Conservation (phyloP, 2,797 vertebrate genomes). For the Halcyon leucocephala region DNA sequence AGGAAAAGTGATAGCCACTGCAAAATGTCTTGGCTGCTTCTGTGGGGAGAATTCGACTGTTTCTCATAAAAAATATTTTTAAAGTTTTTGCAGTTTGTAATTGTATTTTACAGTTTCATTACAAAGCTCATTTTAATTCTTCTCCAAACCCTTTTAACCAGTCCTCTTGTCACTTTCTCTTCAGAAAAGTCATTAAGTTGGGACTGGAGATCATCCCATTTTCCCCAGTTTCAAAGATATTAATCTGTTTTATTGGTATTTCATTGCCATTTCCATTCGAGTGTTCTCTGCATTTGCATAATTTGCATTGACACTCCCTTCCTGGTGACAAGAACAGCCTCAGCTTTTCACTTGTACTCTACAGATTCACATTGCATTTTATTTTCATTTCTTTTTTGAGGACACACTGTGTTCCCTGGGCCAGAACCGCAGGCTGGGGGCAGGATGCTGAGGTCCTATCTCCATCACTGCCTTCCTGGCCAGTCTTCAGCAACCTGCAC, state of each 20-base stretch:
- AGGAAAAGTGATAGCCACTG: conserved; percentile 21
- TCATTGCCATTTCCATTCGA: conserved; percentile 69
- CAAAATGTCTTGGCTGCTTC: conserved; percentile 28
- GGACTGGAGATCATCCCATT: conserved; percentile 78
- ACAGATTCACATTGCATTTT: not conserved
- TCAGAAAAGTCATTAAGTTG: conserved; percentile 77
- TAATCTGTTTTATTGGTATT: conserved; percentile 82
- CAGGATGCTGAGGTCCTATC: not conserved
- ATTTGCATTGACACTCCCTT: conserved; percentile 68
- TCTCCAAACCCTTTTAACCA: conserved; percentile 38
- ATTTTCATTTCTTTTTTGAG: not conserved
- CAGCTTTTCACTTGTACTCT: not conserved
- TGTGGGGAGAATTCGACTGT: conserved; percentile 5
- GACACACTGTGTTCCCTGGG: not conserved
- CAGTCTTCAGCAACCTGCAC: not conserved
- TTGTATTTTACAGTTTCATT: conserved; percentile 76
- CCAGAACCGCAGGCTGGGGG: not conserved
- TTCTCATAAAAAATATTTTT: conserved; percentile 38
- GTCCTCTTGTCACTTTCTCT: conserved; percentile 66
- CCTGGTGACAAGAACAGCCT: conserved; percentile 15
- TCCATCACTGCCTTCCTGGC: not conserved
- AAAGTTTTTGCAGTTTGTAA: conserved; percentile 72
- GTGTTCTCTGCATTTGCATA: conserved; percentile 73
- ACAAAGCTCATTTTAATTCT: conserved; percentile 77
- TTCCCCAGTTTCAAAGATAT: conserved; percentile 75